Evolutionary conservation across 2,113 vertebrate genomes (phyloP).

Genomic region (Python bivittatus): DNA sequence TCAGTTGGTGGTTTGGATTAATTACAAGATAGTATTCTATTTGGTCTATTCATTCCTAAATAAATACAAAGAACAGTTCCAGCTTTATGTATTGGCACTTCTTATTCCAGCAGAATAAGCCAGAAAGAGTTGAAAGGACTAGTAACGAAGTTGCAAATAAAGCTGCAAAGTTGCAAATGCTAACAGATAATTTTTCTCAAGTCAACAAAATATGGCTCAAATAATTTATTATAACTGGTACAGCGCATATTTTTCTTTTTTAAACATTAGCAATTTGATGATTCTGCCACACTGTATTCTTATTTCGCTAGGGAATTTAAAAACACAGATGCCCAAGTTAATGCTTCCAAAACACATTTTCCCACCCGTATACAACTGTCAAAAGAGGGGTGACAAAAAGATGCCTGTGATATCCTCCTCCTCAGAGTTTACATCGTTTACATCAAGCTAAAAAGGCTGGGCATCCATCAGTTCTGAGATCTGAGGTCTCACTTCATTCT

Average conservation of each 20-base stretch:
- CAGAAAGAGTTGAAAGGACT: no score
- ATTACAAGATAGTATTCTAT: background rate
- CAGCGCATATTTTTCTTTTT: background rate
- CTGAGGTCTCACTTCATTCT: background rate
- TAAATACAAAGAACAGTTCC: background rate
- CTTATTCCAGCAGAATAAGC: no score
- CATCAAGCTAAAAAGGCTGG: background rate
- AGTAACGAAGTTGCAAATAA: no score
- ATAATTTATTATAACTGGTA: background rate
- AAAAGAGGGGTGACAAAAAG: background rate
- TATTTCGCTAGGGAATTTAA: background rate
- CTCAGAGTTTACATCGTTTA: constrained; percentile 7
- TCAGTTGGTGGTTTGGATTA: background rate
- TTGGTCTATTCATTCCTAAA: background rate
- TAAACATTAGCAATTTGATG: background rate
- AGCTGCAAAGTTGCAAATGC: no score
- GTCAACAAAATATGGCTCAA: background rate
- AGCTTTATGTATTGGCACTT: no score
- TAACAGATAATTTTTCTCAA: no score
- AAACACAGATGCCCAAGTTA: background rate
- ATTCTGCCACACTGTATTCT: background rate
- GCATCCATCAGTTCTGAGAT: background rate
- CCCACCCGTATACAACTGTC: no score
- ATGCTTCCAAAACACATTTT: background rate
- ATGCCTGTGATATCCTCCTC: background rate